Base-by-base conservation (phyloP, 2,888 invertebrate species). In the Athalia rosae region DNA sequence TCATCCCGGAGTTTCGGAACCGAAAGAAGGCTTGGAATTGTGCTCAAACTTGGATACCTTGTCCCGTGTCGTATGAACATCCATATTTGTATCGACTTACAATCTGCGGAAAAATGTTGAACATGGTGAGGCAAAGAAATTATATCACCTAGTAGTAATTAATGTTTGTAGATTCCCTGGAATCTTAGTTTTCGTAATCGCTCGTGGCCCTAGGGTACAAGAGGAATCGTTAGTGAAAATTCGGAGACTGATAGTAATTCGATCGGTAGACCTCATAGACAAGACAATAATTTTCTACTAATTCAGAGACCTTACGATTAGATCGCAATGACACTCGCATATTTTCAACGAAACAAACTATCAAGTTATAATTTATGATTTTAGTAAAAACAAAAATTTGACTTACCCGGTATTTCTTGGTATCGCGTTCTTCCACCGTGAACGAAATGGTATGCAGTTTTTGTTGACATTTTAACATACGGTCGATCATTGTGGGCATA, bases 401-500 rank as follows among this genome's bases (percentile, higher is more conserved):
- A 67, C 92, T 92, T 90, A 95, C 95, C 93, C 82, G 94, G 94
- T 58, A 95, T 92, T 73, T 92, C 91, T 79, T 94, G 93, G 77
- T 92, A 91, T 79, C 91, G 92, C 0, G 91, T 91, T 77, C 92
- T 91, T 53, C 93, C 92, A 62, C 93, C 92, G 79, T 92, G 93
- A 13, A 93, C 92, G 82, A 95, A 93, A 83, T 94, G 92, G 86
- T 96, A 97, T 0, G 95, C 93, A 0, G 96, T 96, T 90, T 95
- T 96, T 4, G 94, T 93, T 8, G 92, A 94, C 86, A 95, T 95
- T 74, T 93, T 91, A n/a, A 94, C 86, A 84, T 95, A 94, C 0
- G 94, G 95, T 77, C 94, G 91, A 28, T 92, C 91, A 79, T 94
- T 93, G 0, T 90, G 89, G 0, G 92, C 90, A 79, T 93, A 93